A percentile compares a stretch with the other conserved stretches of the same genome.
Conservation (phyloP, 2,113 vertebrate genomes). For the Lathamus discolor region DNA sequence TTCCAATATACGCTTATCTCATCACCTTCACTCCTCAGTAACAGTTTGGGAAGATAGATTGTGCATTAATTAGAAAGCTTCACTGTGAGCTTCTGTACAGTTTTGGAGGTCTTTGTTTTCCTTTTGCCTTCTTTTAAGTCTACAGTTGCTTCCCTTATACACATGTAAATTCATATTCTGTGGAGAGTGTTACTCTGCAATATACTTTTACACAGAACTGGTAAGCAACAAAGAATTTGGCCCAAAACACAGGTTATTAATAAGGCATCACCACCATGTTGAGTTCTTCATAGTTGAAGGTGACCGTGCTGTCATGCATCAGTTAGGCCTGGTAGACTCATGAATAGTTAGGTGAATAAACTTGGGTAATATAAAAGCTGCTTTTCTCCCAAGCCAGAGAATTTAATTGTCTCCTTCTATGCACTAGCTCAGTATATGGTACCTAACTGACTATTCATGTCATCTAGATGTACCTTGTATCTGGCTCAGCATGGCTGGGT, state of each 20-base stretch:
- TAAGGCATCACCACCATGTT: neutral
- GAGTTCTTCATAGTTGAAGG: neutral
- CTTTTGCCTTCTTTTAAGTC: neutral
- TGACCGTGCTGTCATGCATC: neutral
- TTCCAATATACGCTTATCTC: neutral
- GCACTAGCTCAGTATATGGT: neutral
- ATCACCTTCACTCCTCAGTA: neutral
- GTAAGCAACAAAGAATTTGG: neutral
- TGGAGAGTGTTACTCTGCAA: neutral
- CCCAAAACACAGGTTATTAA: neutral
- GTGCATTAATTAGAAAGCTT: neutral
- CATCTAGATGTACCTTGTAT: neutral
- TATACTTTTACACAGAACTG: neutral
- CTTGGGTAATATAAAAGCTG: fast-evolving
- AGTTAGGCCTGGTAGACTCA: neutral
- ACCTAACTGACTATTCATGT: neutral
- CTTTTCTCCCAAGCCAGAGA: neutral
- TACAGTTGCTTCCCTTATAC: neutral
- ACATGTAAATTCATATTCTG: neutral
- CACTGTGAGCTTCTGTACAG: neutral
- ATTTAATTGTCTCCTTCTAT: neutral
- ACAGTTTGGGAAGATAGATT: neutral
- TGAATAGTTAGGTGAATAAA: neutral
- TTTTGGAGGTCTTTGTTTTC: neutral
- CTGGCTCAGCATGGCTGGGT: neutral